Evolutionary conservation across 1,140 invertebrate species (phyloP).

Genomic region (Octopus bimaculoides): DNA sequence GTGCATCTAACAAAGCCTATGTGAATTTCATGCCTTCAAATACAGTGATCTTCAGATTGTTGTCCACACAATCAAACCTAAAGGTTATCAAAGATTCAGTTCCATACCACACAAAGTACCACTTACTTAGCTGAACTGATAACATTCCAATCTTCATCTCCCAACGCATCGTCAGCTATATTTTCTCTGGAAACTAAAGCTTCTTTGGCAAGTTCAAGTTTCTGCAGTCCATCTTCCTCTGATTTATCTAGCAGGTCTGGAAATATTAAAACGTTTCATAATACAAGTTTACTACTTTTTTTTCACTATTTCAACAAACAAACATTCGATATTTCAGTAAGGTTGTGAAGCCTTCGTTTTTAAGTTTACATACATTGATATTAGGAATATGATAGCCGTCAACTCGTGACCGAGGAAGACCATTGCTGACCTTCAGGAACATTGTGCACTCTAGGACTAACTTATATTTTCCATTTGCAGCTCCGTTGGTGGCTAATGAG

Average conservation of each 20-base stretch:
- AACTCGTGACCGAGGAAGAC: too few relatives aligned
- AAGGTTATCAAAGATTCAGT: too few relatives aligned
- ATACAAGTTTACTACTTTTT: too few relatives aligned
- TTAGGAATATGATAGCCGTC: too few relatives aligned
- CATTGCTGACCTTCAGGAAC: too few relatives aligned
- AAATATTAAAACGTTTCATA: not conserved
- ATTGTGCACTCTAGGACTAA: too few relatives aligned
- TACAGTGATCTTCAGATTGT: not conserved
- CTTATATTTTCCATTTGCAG: too few relatives aligned
- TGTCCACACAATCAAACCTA: not conserved
- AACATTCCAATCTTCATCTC: constrained; percentile 55
- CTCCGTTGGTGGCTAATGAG: too few relatives aligned
- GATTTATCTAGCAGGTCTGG: constrained; percentile 28
- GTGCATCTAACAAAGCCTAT: not conserved
- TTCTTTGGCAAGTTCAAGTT: constrained; percentile 42
- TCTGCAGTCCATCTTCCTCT: constrained; percentile 26
- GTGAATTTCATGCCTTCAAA: not conserved
- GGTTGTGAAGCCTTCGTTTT: too few relatives aligned
- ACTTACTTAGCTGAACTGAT: constrained; percentile 43
- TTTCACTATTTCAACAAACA: too few relatives aligned
- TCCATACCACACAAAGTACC: not conserved
- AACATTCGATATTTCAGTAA: too few relatives aligned
- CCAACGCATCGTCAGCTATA: constrained; percentile 52
- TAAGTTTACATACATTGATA: too few relatives aligned
- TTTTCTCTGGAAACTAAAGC: constrained; percentile 50